Evolutionary conservation across 2,797 vertebrate species (phyloP).

Genomic region (Phalanger gymnotis): DNA sequence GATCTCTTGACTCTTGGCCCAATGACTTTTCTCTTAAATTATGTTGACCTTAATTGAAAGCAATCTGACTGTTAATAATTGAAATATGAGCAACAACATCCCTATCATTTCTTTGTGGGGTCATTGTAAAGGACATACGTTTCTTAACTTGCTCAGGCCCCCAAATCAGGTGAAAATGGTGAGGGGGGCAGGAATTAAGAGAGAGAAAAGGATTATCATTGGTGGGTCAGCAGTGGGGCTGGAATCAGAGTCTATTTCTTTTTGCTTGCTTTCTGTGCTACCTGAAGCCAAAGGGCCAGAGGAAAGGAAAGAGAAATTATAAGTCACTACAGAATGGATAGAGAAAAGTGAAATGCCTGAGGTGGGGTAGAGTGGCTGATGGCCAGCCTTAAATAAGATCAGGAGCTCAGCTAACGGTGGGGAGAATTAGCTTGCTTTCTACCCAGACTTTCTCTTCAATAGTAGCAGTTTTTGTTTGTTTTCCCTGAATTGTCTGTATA

Average conservation of each 20-base stretch:
- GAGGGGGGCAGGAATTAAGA: not conserved
- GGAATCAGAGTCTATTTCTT: not conserved
- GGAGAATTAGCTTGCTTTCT: not conserved
- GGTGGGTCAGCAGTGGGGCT: not conserved
- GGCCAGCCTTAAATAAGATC: not conserved
- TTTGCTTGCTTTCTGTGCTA: not conserved
- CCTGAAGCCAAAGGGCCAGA: not conserved
- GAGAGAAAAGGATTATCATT: no score
- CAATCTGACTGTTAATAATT: no score
- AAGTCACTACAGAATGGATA: not conserved
- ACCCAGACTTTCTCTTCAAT: not conserved
- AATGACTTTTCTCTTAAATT: no score
- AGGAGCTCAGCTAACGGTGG: not conserved
- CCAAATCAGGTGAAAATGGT: not conserved
- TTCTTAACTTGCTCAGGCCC: no score
- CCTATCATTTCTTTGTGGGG: no score
- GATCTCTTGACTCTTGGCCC: no score
- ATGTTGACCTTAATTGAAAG: no score
- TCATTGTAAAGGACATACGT: no score
- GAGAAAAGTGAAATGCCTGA: not conserved
- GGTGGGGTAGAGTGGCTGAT: not conserved
- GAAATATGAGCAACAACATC: no score
- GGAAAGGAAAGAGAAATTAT: not conserved
- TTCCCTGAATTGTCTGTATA: not conserved
- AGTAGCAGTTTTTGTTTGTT: slow-evolving; percentile 1